Base-by-base conservation (phyloP, 2,888 invertebrate genomes). In the Metellina segmentata region DNA sequence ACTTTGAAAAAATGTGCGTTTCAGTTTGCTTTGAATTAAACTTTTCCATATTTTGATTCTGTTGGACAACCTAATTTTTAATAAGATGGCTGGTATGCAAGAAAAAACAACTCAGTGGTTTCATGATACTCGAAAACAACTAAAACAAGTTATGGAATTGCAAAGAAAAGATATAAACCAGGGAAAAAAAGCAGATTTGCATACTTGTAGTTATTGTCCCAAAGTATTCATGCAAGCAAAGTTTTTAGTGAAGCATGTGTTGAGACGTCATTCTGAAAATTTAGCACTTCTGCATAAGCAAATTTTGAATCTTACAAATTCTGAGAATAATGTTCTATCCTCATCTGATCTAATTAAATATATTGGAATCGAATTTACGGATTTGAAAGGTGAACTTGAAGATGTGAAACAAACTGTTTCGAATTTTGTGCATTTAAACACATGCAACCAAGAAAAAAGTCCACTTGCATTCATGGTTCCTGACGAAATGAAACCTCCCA, bases 181-280 rank as follows among this genome's bases (percentile, higher is more conserved):
- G 0, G 61, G 34, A 9, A 72, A 16, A 51, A 20, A 19, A 34
- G 8, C 81, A 52, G 20, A 52, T 7, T 5, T 61, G 11, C n/a
- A 78, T 51, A 69, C 5, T 49, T 91, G 90, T 9, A 52, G 6
- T 77, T 91, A 86, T 71, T 91, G 90, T n/a, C 52, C 34, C n/a
- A 91, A 91, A 81, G 48, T 81, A 4, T 91, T 91, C 61, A 7
- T 53, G 4, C 71, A 71, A 53, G 6, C 86, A 6, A 34, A 77
- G 11, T 91, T 49, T 82, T 70, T 86, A 70, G 34, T 86, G 19
- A 91, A 78, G 19, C 90, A 91, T 70, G 75, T 86, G 19, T 72
- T 86, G 0, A 79, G 82, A n/a, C 69, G 86, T 6, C 90, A 91
- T 86, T 20, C 86, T n/a, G 82, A 91, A 11, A 48, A 71, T 1